Conservation (phyloP, 2,113 vertebrate species). For the Odocoileus hemionus region DNA sequence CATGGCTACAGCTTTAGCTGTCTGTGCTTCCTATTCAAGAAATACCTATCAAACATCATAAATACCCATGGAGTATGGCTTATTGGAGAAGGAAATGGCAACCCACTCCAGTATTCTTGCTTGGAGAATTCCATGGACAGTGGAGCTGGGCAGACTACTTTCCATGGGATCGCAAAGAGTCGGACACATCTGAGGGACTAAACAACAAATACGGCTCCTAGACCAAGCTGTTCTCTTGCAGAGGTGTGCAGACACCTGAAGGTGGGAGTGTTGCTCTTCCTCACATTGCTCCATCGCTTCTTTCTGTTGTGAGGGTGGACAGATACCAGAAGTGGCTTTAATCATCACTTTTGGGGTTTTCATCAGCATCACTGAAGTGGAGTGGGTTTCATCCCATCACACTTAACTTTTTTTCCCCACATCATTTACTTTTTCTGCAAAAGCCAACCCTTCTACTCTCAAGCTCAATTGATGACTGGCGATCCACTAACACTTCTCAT, state of each 20-base stretch:
- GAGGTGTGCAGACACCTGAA: accelerated
- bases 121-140: neutral
- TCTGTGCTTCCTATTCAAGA: neutral
- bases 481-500: no score
- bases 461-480: neutral
- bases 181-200: neutral
- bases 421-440: neutral
- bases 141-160: neutral
- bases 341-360: neutral
- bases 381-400: neutral
- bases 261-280: neutral
- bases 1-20: neutral
- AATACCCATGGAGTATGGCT: neutral
- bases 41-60: accelerated
- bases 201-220: accelerated
- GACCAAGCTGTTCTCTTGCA: neutral
- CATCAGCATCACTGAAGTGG: neutral
- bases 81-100: neutral
- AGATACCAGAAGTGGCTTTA: accelerated
- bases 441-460: neutral
- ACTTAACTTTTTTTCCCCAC: neutral
- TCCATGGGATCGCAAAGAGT: neutral
- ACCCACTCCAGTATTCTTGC: neutral
- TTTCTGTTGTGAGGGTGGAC: neutral
- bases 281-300: no score